Base-by-base conservation (phyloP, 2,797 vertebrate species). In the Sardinella longiceps region DNA sequence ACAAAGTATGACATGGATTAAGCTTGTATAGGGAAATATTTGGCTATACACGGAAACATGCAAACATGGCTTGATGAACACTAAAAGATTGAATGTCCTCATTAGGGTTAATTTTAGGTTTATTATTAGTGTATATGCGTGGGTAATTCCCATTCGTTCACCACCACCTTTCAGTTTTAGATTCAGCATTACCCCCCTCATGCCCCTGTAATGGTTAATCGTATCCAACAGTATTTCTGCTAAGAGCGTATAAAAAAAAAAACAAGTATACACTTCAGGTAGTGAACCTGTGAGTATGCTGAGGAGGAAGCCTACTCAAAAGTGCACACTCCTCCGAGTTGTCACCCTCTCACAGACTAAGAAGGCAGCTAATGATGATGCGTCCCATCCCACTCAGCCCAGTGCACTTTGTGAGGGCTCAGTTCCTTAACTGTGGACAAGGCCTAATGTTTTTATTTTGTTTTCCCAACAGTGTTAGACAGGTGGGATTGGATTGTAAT, bases 71-170 rank as follows among this genome's bases (percentile, higher is more conserved):
- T 77, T 11, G 5, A 37, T 43, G 70, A 37, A 77, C 70, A 77
- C 63, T 70, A 70, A 18, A 77, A 39, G 70, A 43, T 77, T 77
- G 70, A 77, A 77, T 77, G 70, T 77, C 70, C 70, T 77, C 37
- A 43, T 77, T 43, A 48, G 11, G 46, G 7, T 48, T 48, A 9
- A 9, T 48, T 48, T 48, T 48, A 77, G 28, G 37, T 77, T 77
- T 43, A 43, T 77, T 43, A 77, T 23, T 37, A 77, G 9, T 77
- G 33, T 77, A 20, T 23, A 23, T 33, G 33, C 28, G 25, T 66
- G 23, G n/a, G n/a, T 30, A 3, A 28, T 11, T 63, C 30, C 25
- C 25, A 30, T 25, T 30, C 28, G 3, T 33, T 30, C 7, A 0
- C 46, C 46, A 7, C 46, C 46, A n/a, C n/a, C 30, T 28, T 12